Conservation (phyloP, 2,797 vertebrate genomes). For the Simalia tracyae region DNA sequence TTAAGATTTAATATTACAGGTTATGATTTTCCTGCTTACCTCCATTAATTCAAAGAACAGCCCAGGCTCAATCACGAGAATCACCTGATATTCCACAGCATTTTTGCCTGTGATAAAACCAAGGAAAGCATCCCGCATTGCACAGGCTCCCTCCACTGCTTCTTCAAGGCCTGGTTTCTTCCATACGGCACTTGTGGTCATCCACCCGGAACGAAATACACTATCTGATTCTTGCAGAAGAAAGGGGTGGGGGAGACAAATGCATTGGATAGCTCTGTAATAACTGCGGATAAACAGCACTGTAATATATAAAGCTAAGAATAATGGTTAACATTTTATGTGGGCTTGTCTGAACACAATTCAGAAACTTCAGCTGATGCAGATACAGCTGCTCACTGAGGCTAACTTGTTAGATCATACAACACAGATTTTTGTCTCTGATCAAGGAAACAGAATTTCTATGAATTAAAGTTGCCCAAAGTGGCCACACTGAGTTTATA, state of each 20-base stretch:
- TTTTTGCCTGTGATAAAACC: conserved; percentile 87
- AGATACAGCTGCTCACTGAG: neutral
- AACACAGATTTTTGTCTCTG: neutral
- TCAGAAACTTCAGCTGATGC: neutral
- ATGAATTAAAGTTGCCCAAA: neutral
- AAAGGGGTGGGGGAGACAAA: conserved; percentile 1
- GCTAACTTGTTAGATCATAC: neutral
- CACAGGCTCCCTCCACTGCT: conserved; percentile 89
- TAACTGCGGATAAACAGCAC: neutral
- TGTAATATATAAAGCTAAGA: neutral
- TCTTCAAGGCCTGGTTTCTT: conserved; percentile 91
- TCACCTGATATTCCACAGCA: conserved; percentile 79
- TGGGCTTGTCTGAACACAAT: neutral
- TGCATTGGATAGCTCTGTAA: neutral
- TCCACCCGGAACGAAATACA: conserved; percentile 91
- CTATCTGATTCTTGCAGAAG: conserved; percentile 77
- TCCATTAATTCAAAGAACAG: conserved; percentile 96
- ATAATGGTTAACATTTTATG: neutral
- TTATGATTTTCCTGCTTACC: conserved; percentile 70
- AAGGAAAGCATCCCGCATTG: conserved; percentile 90
- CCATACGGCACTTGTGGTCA: conserved; percentile 88
- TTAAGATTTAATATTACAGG: neutral
- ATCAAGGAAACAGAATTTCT: neutral
- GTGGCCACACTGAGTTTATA: neutral
- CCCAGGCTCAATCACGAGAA: conserved; percentile 86